Evolutionary conservation across 2,113 vertebrate genomes (phyloP), one percentile per base, ranked within the genome.

Genomic region (Progne subis): DNA sequence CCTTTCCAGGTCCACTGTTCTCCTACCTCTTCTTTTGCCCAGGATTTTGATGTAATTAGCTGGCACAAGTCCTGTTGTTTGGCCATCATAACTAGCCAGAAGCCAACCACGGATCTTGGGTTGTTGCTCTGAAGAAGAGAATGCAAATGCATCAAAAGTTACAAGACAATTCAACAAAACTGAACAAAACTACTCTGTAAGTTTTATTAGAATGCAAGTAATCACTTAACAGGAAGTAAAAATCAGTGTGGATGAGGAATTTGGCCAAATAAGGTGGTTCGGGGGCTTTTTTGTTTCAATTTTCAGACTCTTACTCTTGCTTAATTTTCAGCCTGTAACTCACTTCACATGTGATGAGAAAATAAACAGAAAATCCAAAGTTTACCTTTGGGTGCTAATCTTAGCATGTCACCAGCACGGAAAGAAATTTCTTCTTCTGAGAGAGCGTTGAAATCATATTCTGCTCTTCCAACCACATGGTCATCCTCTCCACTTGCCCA

Each of bases 401-500:
- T 99, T 17, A 99, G 97, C 98, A 99, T 98, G 94, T 99, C 99
- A 96, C 99, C 99, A 71, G 98, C 98, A 92, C 94, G 98, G 92
- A 99, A 90, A 90, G 99, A 99, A 95, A 99, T 97, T 98, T 99
- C 99, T 96, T 99, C 99, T 96, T 99, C 99, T 53, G 99, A 99
- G 13, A 98, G 97, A 12, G 99, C 98, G 69, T 19, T 97, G 92
- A 99, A 99, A 92, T 99, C 99, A 65, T 99, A 99, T 92, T 99
- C 99, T 44, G 98, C 99, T 98, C 98, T 98, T 91, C 99, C 99
- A 82, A 99, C 99, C 28, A 99, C 98, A 34, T 99, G 99, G 96
- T 99, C 99, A 46, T 99, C 99, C 69, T 99, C 99, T 80, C 99
- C 99, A 68, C 92, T 99, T 6, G 99, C 99, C 99, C 99, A 99